Evolutionary conservation across 1,140 invertebrate genomes (phyloP), one percentile per base, ranked within the genome.

Genomic region (Hycleus phaleratus): DNA sequence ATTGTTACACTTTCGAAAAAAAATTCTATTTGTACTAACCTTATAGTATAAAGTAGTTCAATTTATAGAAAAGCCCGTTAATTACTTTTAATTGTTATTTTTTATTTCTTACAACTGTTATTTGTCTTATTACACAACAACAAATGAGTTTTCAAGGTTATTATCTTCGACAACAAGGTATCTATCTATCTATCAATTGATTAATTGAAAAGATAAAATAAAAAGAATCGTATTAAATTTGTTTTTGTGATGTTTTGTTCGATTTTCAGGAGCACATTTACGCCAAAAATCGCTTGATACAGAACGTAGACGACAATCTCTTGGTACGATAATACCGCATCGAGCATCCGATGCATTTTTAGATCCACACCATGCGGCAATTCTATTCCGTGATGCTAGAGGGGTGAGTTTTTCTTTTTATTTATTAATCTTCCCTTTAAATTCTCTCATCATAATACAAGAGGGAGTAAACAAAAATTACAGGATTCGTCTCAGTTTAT

Each of bases 291-390:
- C 86, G 3, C 73, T 86, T 51, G 88, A 90, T 68, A 81, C 87
- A 10, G 86, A 85, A 56, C 80, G 84, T 62, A 78, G 89, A 59
- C 78, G 88, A 58, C 78, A 86, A 32, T 90, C 88, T 11, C 74
- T 90, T 47, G 86, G 86, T 53, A 79, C 85, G 49, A 74, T 79
- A 8, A 71, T 75, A 47, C 79, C 80, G 24, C 84, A 87, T 64
- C 77, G 86, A 61, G 82, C 84, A 2, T 85, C 84, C 0, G 85
- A 87, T 63, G 83, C 84, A 49, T 82, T 78, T 62, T 73, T 91
- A 43, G 90, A 93, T 79, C 88, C 89, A 24, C 81, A 87, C 65
- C 88, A 91, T 75, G 88, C 90, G 46, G 90, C 91, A 59, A 92
- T 93, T 59, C 79, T 93, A 54, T 94, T 93, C 74, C 78, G 90